Evolutionary conservation across 2,888 invertebrate genomes (phyloP).

Genomic region (Leptinotarsa juncta): DNA sequence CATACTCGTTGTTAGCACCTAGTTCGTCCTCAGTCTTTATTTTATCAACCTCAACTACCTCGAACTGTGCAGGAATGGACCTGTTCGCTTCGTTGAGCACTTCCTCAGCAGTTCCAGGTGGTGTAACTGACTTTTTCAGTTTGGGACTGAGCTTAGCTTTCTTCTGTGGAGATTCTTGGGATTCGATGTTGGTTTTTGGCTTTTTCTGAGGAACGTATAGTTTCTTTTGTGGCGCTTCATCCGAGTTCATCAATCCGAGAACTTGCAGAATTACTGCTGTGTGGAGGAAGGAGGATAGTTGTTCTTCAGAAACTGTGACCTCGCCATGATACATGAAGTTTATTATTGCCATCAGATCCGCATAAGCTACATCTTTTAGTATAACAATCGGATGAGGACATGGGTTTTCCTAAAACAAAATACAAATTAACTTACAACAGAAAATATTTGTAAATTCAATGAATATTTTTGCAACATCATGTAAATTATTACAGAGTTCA

Average conservation of each 20-base stretch:
- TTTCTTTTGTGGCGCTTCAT: slow-evolving; percentile 47
- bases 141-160: slow-evolving; percentile 52
- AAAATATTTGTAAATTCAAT: too few species aligned
- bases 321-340: slow-evolving; percentile 81
- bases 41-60: slow-evolving; percentile 51
- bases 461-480: too few species aligned
- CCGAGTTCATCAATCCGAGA: slow-evolving; percentile 68
- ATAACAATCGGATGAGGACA: slow-evolving; percentile 81
- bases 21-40: slow-evolving; percentile 54
- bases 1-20: slow-evolving; percentile 40
- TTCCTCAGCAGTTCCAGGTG: slow-evolving; percentile 25
- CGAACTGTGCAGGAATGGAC: slow-evolving; percentile 41
- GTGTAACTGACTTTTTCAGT: slow-evolving; percentile 38
- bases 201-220: slow-evolving; percentile 43
- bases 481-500: too few species aligned
- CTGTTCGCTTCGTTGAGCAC: slow-evolving; percentile 32
- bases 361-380: slow-evolving; percentile 75
- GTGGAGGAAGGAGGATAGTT: slow-evolving; percentile 74
- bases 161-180: slow-evolving; percentile 49
- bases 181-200: slow-evolving; percentile 44
- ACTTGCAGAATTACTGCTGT: slow-evolving; percentile 77
- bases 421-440: not conserved
- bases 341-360: slow-evolving; percentile 75
- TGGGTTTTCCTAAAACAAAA: slow-evolving; percentile 73
- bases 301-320: slow-evolving; percentile 76